Evolutionary conservation across 1,140 invertebrate genomes (phyloP).

Genomic region (Oryctes rhinoceros): DNA sequence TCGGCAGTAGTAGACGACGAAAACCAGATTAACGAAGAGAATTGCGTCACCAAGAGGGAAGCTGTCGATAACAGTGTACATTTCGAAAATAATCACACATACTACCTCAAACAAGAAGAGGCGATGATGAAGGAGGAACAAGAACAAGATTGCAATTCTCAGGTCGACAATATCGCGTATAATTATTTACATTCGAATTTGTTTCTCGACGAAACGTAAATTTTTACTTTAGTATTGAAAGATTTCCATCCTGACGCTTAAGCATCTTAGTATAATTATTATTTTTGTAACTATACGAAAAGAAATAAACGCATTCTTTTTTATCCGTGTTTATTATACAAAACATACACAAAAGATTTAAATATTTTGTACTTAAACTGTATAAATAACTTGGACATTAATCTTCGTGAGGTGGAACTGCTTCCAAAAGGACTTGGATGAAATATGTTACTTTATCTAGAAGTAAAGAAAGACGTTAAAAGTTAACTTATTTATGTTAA

Average conservation of each 20-base stretch:
- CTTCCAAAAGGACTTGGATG: constrained; percentile 76
- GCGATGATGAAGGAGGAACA: neutral
- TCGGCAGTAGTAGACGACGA: neutral
- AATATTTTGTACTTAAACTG: neutral
- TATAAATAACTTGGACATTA: constrained; percentile 27
- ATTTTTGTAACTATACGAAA: constrained; percentile 29
- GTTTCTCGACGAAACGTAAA: constrained; percentile 43
- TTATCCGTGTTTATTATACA: constrained; percentile 4
- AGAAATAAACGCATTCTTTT: constrained; percentile 16
- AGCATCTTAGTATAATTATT: constrained; percentile 27
- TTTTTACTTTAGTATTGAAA: neutral
- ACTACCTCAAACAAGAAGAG: constrained; percentile 11
- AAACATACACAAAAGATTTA: constrained; percentile 21
- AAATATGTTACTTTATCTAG: constrained; percentile 74
- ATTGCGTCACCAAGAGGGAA: neutral
- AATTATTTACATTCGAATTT: constrained; percentile 49
- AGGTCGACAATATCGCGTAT: constrained; percentile 46
- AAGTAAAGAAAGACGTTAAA: constrained; percentile 57
- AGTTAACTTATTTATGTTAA: constrained; percentile 45
- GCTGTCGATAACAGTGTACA: constrained; percentile 4
- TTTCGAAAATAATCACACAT: constrained; percentile 26
- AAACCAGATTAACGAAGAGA: neutral
- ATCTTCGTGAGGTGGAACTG: constrained; percentile 68
- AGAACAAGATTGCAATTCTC: constrained; percentile 20
- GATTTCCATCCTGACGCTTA: constrained; percentile 7